These are phyloP conservation scores for Colossoma macropomum DNA, from an alignment of 2,113 vertebrate species.

Conservation along the genomic window DNA sequence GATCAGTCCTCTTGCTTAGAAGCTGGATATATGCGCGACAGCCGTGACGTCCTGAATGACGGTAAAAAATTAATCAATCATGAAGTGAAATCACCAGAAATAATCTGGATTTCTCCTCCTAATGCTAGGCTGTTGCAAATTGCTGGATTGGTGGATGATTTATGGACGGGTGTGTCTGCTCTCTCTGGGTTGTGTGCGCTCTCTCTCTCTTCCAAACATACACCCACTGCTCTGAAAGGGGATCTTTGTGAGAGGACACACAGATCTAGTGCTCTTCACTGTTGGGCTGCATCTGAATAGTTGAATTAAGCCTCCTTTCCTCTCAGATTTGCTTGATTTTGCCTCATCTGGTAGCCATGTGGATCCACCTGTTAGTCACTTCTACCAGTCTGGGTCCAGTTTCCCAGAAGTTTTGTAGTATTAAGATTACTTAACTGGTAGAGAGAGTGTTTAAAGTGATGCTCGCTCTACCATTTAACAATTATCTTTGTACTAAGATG, in stretches of 20 bases:
- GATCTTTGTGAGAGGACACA: slow-evolving; percentile 14
- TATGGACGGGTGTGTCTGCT: not conserved
- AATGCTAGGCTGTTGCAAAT: not conserved
- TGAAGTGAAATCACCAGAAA: not conserved
- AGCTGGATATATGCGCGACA: too few relatives aligned
- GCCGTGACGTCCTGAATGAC: not conserved
- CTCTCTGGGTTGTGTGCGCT: not conserved
- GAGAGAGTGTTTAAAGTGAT: too few relatives aligned
- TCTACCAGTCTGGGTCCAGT: too few relatives aligned
- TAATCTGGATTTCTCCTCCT: not conserved
- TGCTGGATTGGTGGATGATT: not conserved
- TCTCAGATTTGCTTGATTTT: not conserved
- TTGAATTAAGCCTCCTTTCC: not conserved
- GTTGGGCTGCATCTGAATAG: not conserved
- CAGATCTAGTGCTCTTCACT: not conserved
- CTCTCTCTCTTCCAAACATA: not conserved
- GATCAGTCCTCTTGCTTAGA: not conserved
- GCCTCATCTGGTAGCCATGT: too few relatives aligned
- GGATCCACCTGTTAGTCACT: too few relatives aligned
- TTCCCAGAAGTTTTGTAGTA: too few relatives aligned
- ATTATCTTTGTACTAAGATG: too few relatives aligned
- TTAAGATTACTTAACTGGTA: too few relatives aligned
- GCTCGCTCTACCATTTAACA: too few relatives aligned
- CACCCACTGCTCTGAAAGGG: not conserved
- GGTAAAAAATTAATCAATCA: not conserved